These are phyloP conservation scores for Epizoanthus rinbou DNA, from an alignment of 92 coral and sea anemone genomes.

Conservation along the genomic window DNA sequence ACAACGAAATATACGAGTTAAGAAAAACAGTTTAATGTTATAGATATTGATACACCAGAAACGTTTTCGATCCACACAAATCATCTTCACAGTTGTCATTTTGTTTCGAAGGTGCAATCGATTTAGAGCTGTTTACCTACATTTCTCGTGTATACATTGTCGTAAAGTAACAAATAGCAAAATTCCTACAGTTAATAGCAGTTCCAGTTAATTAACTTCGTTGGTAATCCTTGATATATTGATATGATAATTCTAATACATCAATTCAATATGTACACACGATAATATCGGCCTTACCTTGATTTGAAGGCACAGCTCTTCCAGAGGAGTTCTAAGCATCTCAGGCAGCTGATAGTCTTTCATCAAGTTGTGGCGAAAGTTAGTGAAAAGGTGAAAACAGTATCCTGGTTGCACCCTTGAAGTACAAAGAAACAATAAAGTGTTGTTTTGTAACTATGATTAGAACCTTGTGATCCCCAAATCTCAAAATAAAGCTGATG, in stretches of 20 bases:
- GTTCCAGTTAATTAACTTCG: background rate
- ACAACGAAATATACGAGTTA: too few species aligned
- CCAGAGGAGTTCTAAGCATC: conserved; percentile 94
- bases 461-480: too few species aligned
- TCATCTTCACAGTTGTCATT: too few species aligned
- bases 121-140: too few species aligned
- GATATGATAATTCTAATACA: background rate
- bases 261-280: background rate
- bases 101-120: too few species aligned
- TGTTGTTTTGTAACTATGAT: background rate
- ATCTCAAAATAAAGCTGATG: too few species aligned
- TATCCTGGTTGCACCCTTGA: conserved; percentile 91
- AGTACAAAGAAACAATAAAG: background rate
- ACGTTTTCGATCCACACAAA: too few species aligned
- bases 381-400: conserved; percentile 91
- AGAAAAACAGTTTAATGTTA: too few species aligned
- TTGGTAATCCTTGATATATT: background rate
- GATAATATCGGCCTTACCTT: conserved; percentile 56
- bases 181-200: background rate
- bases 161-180: background rate
- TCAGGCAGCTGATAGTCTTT: conserved; percentile 96
- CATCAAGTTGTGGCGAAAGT: conserved; percentile 69
- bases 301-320: conserved; percentile 90
- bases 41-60: too few species aligned
- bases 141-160: too few species aligned